Base-by-base conservation (phyloP, 2,797 vertebrate species). In the Clarias platycephalus region DNA sequence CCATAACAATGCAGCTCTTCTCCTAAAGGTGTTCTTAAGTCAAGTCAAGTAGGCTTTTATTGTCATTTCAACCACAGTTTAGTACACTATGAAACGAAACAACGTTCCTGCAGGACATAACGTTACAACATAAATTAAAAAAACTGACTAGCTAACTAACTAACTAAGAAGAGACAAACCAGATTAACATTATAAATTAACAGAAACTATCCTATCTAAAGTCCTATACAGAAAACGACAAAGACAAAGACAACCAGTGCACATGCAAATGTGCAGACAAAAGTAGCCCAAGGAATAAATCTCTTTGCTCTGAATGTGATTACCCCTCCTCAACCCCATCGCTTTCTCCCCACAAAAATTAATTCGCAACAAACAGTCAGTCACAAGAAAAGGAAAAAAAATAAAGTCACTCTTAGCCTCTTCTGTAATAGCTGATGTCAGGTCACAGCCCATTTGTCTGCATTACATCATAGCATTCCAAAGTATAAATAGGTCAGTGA, bases 401-500 rank as follows among this genome's bases (percentile, higher is more conserved):
- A n/a, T n/a, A n/a, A 66, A 12, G 12, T 80, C 20, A 20, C 28
- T 28, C 58, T 20, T 71, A 72, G 24, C 57, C 37, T 44, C 31
- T 57, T 55, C 31, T 76, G 40, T 64, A 64, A 81, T 44, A 80
- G 66, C 83, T 64, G 77, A 62, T 55, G 53, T 68, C 31, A 28
- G 44, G 75, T 81, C 60, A 63, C 34, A 34, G 62, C 66, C 68
- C 40, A 75, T 83, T 82, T 78, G 76, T 68, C 28, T 40, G 44
- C 84, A 74, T 83, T 83, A 81, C 66, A 77, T 37, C 60, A 63
- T 44, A 63, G 34, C 44, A 80, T 34, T 75, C 77, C 34, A 40
- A 44, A 57, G 24, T 24, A 18, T 62, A 57, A 71, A 81, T 84
- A 83, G 76, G 66, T 78, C 49, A 44, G n/a, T 81, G 83, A 88